phyloP scores from a whole-genome alignment of 2,797 vertebrate species.

The Octomys mimax region DNA sequence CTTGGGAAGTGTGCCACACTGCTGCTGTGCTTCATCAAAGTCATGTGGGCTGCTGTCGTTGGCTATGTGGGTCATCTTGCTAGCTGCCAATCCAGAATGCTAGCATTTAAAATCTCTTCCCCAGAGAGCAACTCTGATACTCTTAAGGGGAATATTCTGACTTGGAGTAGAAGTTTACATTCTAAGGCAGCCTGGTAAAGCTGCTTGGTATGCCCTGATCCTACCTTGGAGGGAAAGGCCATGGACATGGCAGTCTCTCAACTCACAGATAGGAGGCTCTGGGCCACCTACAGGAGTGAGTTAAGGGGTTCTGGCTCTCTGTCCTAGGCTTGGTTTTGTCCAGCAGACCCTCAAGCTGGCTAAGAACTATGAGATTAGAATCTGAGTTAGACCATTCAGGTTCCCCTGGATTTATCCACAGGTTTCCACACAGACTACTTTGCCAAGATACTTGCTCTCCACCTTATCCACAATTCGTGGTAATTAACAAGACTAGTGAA shows the following conservation, averaged over 20 bases:
- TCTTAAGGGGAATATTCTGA: neutral
- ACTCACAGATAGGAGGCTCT: neutral
- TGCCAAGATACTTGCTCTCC: neutral
- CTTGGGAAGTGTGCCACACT: neutral
- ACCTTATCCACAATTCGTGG: neutral
- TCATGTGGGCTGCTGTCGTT: neutral
- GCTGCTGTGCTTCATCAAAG: neutral
- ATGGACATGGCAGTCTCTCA: neutral
- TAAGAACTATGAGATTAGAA: conserved; percentile 9
- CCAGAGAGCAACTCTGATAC: neutral
- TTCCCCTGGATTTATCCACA: neutral
- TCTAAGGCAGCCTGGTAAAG: neutral
- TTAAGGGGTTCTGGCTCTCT: neutral
- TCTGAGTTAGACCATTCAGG: neutral
- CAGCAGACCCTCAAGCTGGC: neutral
- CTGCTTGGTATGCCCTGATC: neutral
- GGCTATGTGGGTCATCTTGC: neutral
- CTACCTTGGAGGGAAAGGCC: neutral
- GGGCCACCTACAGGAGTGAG: neutral
- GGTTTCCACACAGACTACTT: neutral
- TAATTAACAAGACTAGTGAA: neutral
- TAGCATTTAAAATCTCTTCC: conserved; percentile 1
- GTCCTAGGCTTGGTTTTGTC: neutral
- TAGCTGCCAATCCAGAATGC: neutral
- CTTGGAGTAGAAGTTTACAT: neutral